phyloP scores from a whole-genome alignment of 2,888 invertebrate genomes.

The Uloborus plumipes region DNA sequence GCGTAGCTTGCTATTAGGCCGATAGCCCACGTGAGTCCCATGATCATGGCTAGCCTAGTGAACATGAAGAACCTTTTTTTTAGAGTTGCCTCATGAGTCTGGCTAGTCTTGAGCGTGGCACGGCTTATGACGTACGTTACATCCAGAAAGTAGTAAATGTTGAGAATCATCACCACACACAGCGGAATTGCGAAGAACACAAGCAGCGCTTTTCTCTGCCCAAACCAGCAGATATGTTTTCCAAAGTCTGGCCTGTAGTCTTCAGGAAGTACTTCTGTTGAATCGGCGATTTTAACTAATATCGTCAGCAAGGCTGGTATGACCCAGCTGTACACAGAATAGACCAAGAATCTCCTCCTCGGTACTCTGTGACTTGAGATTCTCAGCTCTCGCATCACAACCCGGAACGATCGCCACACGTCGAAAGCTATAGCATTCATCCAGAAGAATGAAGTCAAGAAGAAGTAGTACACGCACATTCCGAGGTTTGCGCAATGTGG shows the following conservation, averaged over 20 bases:
- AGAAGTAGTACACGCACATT: conserved; percentile 63
- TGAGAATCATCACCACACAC: conserved; percentile 72
- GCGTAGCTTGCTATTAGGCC: conserved; percentile 73
- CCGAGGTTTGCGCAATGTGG: conserved; percentile 66
- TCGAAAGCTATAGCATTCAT: conserved; percentile 63
- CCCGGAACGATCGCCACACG: conserved; percentile 72
- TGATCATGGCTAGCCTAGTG: conserved; percentile 73
- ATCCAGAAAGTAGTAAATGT: conserved; percentile 72
- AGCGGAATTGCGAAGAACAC: conserved; percentile 74
- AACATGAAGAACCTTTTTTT: conserved; percentile 69
- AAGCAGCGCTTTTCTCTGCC: conserved; percentile 73
- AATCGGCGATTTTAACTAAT: conserved; percentile 70
- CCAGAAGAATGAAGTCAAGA: conserved; percentile 64
- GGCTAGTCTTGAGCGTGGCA: conserved; percentile 55
- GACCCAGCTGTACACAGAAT: conserved; percentile 73
- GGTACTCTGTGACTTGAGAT: conserved; percentile 72
- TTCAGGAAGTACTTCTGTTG: conserved; percentile 63
- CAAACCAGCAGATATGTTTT: conserved; percentile 74
- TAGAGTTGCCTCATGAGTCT: conserved; percentile 25
- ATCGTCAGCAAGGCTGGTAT: conserved; percentile 71
- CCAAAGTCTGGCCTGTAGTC: conserved; percentile 73
- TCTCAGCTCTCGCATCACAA: conserved; percentile 73
- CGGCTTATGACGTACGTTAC: conserved; percentile 72
- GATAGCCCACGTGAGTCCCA: conserved; percentile 74
- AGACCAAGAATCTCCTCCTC: conserved; percentile 72